Evolutionary conservation across 2,113 vertebrate species (phyloP), one percentile per base, ranked within the genome.

Genomic region (Daboia siamensis): DNA sequence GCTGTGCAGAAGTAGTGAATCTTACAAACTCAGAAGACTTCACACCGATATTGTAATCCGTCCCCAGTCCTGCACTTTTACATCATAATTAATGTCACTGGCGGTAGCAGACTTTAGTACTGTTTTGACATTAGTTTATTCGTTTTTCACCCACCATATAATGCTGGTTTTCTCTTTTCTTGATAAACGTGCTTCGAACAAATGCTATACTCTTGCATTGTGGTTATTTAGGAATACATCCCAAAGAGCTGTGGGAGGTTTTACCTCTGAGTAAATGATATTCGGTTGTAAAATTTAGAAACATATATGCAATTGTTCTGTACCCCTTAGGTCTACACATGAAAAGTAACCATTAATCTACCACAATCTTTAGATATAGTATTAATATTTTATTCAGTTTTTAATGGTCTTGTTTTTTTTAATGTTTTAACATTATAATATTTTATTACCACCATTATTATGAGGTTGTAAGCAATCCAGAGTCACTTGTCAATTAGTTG

Each of bases 1-100:
- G 93, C 98, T 98, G 92, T 94, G 89, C 54, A 95, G 95, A 95
- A 94, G 93, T 11, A 95, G 95, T 51, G 33, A 46, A 46, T 46
- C 44, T 12, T 55, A 51, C 7, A 96, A 90, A 90, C 3, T 23
- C 69, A 95, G 94, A 94, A 13, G 90, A 91, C 1, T 12, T 80
- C 5, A 20, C 26, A 46, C 9, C 48, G 17, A 69, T 44, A 29
- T 64, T 89, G 86, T 92, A 94, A 92, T 9, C 4, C 3, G 61
- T 20, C 33, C 88, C 93, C 91, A 91, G 93, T 56, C 2, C 69
- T 23, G 26, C 0, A 21, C 4, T 86, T 91, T 3, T 88, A 84
- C 7, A 54, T 33, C 51, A 33, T 52, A 92, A 90, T 74, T 48
- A 92, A 87, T 5, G 89, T 69, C 74, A 92, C 92, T 85, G 91